Base-by-base conservation (phyloP, 2,888 invertebrate genomes). In the Xestoiulus laeticollis region DNA sequence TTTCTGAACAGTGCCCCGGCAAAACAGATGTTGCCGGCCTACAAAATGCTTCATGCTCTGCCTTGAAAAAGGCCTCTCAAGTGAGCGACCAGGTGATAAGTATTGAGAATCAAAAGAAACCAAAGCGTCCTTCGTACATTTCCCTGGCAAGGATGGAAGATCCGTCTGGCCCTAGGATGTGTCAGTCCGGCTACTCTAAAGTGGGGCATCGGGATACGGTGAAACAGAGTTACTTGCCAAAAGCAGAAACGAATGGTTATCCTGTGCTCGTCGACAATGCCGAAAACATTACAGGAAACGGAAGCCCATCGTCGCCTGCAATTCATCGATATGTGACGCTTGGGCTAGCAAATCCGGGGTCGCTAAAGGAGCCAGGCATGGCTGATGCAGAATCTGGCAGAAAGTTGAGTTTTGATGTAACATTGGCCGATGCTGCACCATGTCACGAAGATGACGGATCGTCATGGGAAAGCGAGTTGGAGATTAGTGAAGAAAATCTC, bases 81-180 rank as follows among this genome's bases (percentile, higher is more conserved):
- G 12, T 26, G 30, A 30, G 30, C 12, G 78, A 78, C 22, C 30
- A 30, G 14, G 12, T 78, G 14, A 68, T 5, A 26, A 78, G 26
- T 78, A 6, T 26, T 12, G 26, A 10, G 3, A 78, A 78, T 78
- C 78, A 78, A 78, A 78, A 6, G 30, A 78, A 78, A 30, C 78
- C 78, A 78, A 78, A 78, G 78, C 78, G 78, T 12, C 78, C 78
- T 78, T 78, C 78, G 0, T 78, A 78, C 78, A 78, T 78, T 78
- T 26, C 78, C 26, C 78, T 78, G 78, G 26, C 30, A 0, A 30
- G 30, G 30, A 78, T 78, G 0, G 78, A 78, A 14, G 30, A 78
- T 78, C 30, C 30, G 10, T 78, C 78, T 4, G 12, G 26, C 4
- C 30, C 78, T 14, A 30, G 14, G 30, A 30, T 30, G 78, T 78